These are phyloP conservation scores for Euzetes globulus DNA, from an alignment of 2,888 invertebrate genomes.

Conservation along the genomic window DNA sequence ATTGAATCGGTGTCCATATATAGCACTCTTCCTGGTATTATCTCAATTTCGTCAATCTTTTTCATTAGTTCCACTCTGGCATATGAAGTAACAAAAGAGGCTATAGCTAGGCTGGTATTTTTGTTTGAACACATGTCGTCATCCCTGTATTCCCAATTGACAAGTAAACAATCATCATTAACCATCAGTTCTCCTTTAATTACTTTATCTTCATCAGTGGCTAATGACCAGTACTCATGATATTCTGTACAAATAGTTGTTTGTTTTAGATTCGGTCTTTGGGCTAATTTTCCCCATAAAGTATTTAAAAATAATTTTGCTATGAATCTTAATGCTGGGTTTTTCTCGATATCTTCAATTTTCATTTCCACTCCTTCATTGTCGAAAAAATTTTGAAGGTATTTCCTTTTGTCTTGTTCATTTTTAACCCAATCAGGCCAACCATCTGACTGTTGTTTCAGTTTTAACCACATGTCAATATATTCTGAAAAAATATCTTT, in stretches of 20 bases:
- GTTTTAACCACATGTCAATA: conserved; percentile 43
- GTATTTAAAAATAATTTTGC: conserved; percentile 41
- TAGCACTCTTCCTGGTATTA: conserved; percentile 41
- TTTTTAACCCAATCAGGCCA: conserved; percentile 41
- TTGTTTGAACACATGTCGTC: background rate
- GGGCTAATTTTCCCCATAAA: conserved; percentile 42
- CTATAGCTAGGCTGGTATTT: conserved; percentile 29
- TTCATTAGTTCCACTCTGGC: conserved; percentile 45
- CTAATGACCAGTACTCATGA: conserved; percentile 28
- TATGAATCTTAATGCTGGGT: conserved; percentile 39
- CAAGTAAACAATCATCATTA: background rate
- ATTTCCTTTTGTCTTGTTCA: conserved; percentile 40
- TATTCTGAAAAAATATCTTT: conserved; percentile 43
- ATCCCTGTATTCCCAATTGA: background rate
- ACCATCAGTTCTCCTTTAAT: background rate
- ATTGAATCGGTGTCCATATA: conserved; percentile 48
- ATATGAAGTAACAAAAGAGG: conserved; percentile 14
- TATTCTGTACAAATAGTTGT: conserved; percentile 36
- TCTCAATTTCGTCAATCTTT: conserved; percentile 44
- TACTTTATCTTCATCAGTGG: background rate
- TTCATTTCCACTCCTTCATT: conserved; percentile 39
- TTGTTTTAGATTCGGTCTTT: conserved; percentile 34
- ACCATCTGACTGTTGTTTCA: conserved; percentile 44
- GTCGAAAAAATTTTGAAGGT: conserved; percentile 35
- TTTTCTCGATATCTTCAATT: conserved; percentile 38